A percentile compares a stretch with the other conserved stretches of the same genome.
Conservation (phyloP, 2,797 vertebrate species). For the Anabacerthia variegaticeps region DNA sequence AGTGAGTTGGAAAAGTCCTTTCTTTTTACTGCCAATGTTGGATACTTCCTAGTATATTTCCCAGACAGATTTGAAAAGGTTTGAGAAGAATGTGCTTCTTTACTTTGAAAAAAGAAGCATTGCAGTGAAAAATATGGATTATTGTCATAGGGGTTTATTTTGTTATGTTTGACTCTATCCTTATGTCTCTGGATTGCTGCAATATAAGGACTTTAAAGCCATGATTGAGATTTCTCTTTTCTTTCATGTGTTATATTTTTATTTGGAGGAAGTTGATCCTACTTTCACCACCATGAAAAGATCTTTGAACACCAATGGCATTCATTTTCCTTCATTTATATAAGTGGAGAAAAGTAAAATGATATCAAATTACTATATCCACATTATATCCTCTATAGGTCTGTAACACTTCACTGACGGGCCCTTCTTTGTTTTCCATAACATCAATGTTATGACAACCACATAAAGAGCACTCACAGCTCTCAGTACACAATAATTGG, state of each 20-base stretch:
- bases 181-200: background rate
- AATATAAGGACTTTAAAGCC: background rate
- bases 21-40: background rate
- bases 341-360: background rate
- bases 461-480: background rate
- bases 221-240: background rate
- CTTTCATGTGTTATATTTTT: background rate
- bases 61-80: background rate
- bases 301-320: background rate
- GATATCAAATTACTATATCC: background rate
- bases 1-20: background rate
- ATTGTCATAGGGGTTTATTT: background rate
- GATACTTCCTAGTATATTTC: background rate
- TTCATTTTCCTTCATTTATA: background rate
- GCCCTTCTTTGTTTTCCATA: background rate
- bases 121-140: background rate
- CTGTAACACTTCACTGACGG: background rate
- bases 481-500: background rate
- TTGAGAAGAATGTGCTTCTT: background rate
- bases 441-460: background rate
- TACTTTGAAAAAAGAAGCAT: background rate
- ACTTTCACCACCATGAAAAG: background rate
- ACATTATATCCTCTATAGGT: background rate
- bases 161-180: background rate
- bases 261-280: background rate